Percentiles rank a stretch among this genome's conserved stretches.
phyloP scores from a whole-genome alignment of 1,140 invertebrate genomes.

The Probaryconus sp. region DNA sequence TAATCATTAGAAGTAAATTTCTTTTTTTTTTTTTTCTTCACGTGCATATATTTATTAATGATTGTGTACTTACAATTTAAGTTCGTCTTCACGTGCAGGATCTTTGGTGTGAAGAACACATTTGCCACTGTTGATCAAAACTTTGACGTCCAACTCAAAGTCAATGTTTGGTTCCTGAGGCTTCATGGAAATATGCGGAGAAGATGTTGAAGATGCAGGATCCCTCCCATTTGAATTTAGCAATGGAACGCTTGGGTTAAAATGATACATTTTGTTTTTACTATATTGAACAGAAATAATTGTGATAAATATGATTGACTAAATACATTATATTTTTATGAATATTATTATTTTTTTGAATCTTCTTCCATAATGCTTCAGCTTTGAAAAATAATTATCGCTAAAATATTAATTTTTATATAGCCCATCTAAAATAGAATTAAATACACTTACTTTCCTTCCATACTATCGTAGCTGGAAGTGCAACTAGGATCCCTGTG shows the following conservation, averaged over 20 bases:
- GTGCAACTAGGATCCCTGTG: conserved; percentile 70
- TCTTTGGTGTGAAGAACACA: conserved; percentile 97
- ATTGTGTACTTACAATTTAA: conserved; percentile 79
- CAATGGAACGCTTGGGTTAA: conserved; percentile 67
- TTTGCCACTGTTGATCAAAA: conserved; percentile 97
- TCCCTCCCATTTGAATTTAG: conserved; percentile 72
- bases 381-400: too few relatives aligned
- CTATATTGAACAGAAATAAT: conserved; percentile 29
- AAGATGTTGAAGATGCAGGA: conserved; percentile 72
- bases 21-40: too few relatives aligned
- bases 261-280: conserved; percentile 35
- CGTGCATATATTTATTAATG: not conserved
- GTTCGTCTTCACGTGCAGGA: conserved; percentile 84
- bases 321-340: too few relatives aligned
- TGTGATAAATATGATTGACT: too few relatives aligned
- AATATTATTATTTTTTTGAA: too few relatives aligned
- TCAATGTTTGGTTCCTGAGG: conserved; percentile 95
- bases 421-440: too few relatives aligned
- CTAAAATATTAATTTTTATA: too few relatives aligned
- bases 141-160: conserved; percentile 97
- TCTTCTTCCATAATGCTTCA: too few relatives aligned
- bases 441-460: conserved; percentile 75
- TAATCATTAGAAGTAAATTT: not conserved
- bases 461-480: conserved; percentile 77
- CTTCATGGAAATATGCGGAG: conserved; percentile 78